phyloP scores from a whole-genome alignment of 2,888 invertebrate genomes.

The Rhyacophila evoluta region DNA sequence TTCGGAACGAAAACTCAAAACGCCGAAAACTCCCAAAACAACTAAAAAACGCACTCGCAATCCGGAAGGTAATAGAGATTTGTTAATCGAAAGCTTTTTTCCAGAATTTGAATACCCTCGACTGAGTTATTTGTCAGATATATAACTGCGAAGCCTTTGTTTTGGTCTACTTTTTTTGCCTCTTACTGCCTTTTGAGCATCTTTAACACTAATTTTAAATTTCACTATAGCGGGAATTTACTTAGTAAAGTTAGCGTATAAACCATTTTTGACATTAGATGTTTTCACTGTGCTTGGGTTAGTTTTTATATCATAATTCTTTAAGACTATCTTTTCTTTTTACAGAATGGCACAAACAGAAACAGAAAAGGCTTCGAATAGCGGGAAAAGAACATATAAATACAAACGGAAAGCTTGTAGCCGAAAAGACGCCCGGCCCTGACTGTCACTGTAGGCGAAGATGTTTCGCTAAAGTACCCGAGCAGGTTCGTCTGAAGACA shows the following conservation, averaged over 20 bases:
- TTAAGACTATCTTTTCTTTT: constrained; percentile 50
- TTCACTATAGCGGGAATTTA: not conserved
- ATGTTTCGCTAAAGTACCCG: constrained; percentile 69
- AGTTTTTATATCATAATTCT: not conserved
- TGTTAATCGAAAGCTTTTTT: not conserved
- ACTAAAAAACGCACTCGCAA: constrained; percentile 67
- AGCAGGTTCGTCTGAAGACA: constrained; percentile 67
- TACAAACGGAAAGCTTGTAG: constrained; percentile 70
- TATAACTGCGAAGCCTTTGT: not conserved
- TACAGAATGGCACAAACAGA: constrained; percentile 73
- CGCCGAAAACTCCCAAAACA: constrained; percentile 68
- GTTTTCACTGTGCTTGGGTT: not conserved
- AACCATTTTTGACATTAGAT: not conserved
- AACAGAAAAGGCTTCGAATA: constrained; percentile 69
- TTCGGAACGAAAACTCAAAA: constrained; percentile 67
- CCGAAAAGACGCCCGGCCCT: constrained; percentile 69
- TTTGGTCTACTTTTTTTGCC: constrained; percentile 41
- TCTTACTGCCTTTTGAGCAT: constrained; percentile 51
- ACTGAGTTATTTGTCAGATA: not conserved
- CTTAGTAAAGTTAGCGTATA: not conserved
- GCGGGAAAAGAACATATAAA: constrained; percentile 71
- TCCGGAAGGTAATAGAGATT: constrained; percentile 64
- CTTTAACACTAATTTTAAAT: constrained; percentile 25
- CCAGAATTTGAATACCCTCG: not conserved
- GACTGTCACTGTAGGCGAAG: constrained; percentile 70